phyloP scores from a whole-genome alignment of 2,888 invertebrate species.

The Carcina quercana region DNA sequence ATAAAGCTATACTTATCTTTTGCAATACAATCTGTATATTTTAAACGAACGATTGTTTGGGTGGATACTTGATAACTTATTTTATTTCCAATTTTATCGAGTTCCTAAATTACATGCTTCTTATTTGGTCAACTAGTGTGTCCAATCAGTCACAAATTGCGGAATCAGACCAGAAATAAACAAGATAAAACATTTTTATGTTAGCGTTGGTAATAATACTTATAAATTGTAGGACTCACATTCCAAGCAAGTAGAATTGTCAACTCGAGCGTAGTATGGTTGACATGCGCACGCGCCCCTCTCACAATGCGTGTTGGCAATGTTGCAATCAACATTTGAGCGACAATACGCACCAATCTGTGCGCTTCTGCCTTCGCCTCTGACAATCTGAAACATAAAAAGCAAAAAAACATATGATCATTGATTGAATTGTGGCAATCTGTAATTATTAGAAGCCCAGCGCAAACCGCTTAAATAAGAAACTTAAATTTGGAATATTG shows the following conservation, averaged over 20 bases:
- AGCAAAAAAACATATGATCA: constrained; percentile 11
- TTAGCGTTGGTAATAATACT: no score
- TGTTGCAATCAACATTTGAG: constrained; percentile 77
- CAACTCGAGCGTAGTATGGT: constrained; percentile 86
- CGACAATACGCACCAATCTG: constrained; percentile 78
- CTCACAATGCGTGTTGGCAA: constrained; percentile 78
- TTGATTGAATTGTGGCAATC: constrained; percentile 5
- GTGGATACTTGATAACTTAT: no score
- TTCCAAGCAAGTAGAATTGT: constrained; percentile 86
- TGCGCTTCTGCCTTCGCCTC: constrained; percentile 31
- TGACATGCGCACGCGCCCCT: constrained; percentile 86
- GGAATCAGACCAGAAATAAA: no score
- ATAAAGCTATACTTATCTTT: no score
- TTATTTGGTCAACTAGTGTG: not conserved
- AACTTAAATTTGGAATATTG: no score
- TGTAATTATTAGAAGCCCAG: no score
- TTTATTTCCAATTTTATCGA: no score
- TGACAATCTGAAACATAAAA: constrained; percentile 37
- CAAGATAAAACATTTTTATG: no score
- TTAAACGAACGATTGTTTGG: no score
- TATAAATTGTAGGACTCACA: constrained; percentile 84
- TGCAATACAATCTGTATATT: no score
- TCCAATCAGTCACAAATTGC: no score
- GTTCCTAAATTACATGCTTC: constrained; percentile 22
- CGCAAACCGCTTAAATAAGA: no score